Percentiles rank a stretch among this genome's conserved stretches.
Conservation (phyloP, 2,113 vertebrate species). For the Bubo blakistoni region DNA sequence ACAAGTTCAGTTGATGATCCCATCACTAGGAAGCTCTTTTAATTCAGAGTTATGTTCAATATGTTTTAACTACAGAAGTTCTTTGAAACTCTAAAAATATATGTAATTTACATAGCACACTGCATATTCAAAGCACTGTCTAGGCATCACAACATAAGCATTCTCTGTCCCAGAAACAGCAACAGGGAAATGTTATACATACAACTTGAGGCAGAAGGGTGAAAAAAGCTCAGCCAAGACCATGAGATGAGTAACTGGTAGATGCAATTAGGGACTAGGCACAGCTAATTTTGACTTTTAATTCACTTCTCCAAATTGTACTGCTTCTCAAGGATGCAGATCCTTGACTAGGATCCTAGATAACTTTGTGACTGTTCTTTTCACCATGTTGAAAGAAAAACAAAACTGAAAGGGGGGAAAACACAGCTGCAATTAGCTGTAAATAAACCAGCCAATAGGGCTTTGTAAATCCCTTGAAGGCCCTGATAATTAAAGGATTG, state of each 20-base stretch:
- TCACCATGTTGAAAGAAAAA: not conserved
- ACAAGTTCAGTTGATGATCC: not conserved
- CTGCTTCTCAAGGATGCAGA: not conserved
- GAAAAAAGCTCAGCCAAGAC: not conserved
- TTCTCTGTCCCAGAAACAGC: not conserved
- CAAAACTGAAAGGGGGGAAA: not conserved
- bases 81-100: conserved; percentile 6
- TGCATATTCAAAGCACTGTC: conserved; percentile 7
- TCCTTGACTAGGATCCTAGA: not conserved
- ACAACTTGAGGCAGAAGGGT: not conserved
- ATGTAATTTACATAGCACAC: not conserved
- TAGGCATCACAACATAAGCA: not conserved
- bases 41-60: not conserved
- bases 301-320: not conserved
- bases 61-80: not conserved
- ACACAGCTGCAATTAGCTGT: not conserved
- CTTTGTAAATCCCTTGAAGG: conserved; percentile 15
- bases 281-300: not conserved
- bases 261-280: not conserved
- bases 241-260: not conserved
- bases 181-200: not conserved
- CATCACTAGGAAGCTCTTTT: not conserved
- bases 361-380: not conserved
- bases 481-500: conserved; percentile 6
- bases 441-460: not conserved